Conservation (phyloP, 2,113 vertebrate genomes). For the Marcusenius ussheri region DNA sequence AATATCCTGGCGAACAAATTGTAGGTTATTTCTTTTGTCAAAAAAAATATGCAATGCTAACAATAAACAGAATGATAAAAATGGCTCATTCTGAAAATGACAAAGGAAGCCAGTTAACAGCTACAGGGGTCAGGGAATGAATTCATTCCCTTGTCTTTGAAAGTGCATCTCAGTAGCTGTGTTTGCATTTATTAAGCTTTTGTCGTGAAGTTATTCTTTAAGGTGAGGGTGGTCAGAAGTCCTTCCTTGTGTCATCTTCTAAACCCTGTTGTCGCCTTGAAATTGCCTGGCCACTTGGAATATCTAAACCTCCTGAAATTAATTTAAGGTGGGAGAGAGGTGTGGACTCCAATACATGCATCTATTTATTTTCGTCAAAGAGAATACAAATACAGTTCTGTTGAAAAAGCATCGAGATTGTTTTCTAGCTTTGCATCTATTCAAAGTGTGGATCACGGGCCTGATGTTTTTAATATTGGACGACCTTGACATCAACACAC, state of each 20-base stretch:
- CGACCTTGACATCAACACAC: neutral
- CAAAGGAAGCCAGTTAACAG: neutral
- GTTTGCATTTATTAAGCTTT: neutral
- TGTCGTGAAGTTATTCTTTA: neutral
- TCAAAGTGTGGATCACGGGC: neutral
- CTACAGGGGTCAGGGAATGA: neutral
- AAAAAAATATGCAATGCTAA: neutral
- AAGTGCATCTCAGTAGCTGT: neutral
- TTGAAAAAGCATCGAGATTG: neutral
- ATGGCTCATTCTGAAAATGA: neutral
- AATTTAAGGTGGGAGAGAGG: neutral
- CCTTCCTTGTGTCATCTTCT: neutral
- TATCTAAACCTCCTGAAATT: neutral
- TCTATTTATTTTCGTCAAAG: neutral
- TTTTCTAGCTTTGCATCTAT: neutral
- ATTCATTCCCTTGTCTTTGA: neutral
- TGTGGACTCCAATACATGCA: neutral
- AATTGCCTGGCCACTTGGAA: neutral
- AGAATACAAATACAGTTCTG: neutral
- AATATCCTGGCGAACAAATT: neutral
- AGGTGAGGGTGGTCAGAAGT: neutral
- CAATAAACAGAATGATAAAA: neutral
- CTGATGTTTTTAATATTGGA: neutral
- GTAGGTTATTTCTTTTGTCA: neutral
- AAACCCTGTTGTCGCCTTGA: neutral